Base-by-base conservation (phyloP, 1,140 invertebrate species). In the Arctopsyche grandis region DNA sequence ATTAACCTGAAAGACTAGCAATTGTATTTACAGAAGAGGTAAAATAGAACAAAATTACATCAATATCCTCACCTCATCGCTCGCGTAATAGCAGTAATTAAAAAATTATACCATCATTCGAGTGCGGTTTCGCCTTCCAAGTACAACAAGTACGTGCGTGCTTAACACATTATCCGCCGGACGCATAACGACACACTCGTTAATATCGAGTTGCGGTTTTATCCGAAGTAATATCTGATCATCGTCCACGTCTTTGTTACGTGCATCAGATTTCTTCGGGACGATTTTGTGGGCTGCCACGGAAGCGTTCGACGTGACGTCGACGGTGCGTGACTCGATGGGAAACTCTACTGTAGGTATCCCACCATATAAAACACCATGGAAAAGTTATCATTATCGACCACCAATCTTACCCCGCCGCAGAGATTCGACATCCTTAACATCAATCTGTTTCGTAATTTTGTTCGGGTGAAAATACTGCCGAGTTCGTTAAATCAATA, bases 171-270 rank as follows among this genome's bases (percentile, higher is more conserved):
- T 60, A 60, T 60, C 16, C 21, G 56, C 56, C 56, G 21, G 56
- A 60, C 56, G 56, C 21, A 21, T 60, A 60, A 60, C 56, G 56
- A 60, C 56, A 60, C 56, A 60, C 56, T 60, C 21, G 56, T 60
- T 60, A 60, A 60, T 60, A 60, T 60, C 21, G 21, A 60, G 56
- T 60, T 60, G 56, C 56, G 56, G 56, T 60, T 60, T 60, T 60
- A 60, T 60, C 56, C 56, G 56, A 9, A n/a, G 14, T 19, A 5
- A 19, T 21, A 60, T 60, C 56, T 16, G 56, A n/a, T 16, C 44
- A 5, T 14, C 12, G 12, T 1, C 16, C 16, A n/a, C 56, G n/a
- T 19, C 21, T 19, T 16, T 16, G 16, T 60, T 60, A 60, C 56
- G 56, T 60, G 56, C 56, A 60, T 60, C 56, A 60, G 56, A 60